phyloP scores from a whole-genome alignment of 2,113 vertebrate genomes.

The Mormyrus iriodes region DNA sequence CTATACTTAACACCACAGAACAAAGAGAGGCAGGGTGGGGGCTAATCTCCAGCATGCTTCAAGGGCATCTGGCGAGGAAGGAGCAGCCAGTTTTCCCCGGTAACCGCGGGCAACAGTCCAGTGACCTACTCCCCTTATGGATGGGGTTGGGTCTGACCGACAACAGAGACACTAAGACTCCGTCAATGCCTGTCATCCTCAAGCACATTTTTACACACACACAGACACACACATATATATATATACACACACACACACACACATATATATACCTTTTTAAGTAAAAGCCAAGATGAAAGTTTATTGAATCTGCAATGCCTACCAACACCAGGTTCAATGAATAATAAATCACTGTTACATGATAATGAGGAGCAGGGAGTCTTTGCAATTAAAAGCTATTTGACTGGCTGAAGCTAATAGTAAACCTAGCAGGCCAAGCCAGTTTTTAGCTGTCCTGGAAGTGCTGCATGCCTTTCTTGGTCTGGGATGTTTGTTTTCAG shows the following conservation, averaged over 20 bases:
- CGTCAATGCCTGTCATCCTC: not conserved
- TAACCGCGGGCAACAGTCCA: not conserved
- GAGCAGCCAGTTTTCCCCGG: constrained; percentile 28
- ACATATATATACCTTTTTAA: not conserved
- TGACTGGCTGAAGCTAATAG: not conserved
- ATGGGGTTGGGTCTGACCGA: not conserved
- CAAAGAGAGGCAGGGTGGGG: constrained; percentile 55
- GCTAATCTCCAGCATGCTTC: constrained; percentile 42
- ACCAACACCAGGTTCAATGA: not conserved
- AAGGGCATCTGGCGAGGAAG: constrained; percentile 52
- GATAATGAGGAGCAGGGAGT: not conserved
- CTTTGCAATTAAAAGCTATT: not conserved
- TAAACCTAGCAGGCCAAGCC: not conserved
- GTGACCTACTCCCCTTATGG: not conserved
- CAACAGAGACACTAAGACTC: not conserved
- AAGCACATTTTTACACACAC: not conserved
- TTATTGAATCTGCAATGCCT: not conserved
- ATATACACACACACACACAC: not conserved
- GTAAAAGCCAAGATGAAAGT: not conserved
- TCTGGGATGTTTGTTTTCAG: not conserved
- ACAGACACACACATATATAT: not conserved
- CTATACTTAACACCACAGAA: constrained; percentile 46
- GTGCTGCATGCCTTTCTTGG: not conserved
- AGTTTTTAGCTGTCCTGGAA: not conserved
- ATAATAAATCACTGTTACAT: not conserved